phyloP scores from a whole-genome alignment of 2,113 vertebrate genomes.

The Rana temporaria region DNA sequence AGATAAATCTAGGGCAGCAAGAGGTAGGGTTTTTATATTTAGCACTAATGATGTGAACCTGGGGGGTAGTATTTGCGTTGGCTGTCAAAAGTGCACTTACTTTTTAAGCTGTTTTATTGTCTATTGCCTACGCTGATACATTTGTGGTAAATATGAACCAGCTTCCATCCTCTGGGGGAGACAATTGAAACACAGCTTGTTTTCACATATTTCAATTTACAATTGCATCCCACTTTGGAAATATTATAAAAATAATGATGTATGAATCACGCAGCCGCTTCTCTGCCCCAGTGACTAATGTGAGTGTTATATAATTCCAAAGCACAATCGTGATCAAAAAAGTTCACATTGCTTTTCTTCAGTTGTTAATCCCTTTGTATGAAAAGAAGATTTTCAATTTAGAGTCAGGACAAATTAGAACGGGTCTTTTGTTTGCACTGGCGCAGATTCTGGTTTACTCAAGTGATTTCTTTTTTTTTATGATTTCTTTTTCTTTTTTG shows the following conservation, averaged over 20 bases:
- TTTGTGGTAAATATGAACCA: background rate
- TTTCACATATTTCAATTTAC: background rate
- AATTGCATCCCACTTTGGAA: constrained; percentile 24
- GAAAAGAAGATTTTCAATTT: background rate
- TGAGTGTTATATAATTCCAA: constrained; percentile 17
- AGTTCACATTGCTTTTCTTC: constrained; percentile 1
- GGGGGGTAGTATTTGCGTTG: no score
- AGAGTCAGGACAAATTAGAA: background rate
- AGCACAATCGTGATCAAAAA: background rate
- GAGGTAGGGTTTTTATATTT: no score
- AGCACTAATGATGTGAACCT: no score
- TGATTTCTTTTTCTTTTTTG: background rate
- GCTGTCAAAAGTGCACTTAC: no score
- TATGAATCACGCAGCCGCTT: constrained; percentile 24
- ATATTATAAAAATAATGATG: constrained; percentile 9
- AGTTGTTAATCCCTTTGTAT: background rate
- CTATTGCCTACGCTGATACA: background rate
- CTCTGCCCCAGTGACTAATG: constrained; percentile 22
- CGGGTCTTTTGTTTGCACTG: background rate
- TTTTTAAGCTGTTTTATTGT: background rate
- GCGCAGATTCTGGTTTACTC: background rate
- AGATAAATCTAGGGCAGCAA: no score
- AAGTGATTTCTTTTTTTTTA: background rate
- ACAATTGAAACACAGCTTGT: background rate
- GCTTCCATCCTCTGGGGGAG: background rate